Percentiles rank a stretch among this genome's conserved stretches.
These are phyloP conservation scores for Enteromius radiatus DNA, from an alignment of 2,797 vertebrate species.

Conservation along the genomic window DNA sequence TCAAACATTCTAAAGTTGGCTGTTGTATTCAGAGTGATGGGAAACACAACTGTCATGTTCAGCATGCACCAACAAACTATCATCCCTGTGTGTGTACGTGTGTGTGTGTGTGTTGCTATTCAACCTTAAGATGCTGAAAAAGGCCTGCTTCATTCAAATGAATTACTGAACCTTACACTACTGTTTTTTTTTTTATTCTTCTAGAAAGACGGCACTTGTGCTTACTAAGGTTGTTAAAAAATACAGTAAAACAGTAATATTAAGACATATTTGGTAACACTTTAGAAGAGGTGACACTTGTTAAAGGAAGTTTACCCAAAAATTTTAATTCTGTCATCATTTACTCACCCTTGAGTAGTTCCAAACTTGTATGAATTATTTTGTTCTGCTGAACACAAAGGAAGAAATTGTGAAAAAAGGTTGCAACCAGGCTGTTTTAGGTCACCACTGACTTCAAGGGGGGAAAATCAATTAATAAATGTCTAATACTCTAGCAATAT, in stretches of 20 bases:
- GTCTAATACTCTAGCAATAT: too few species aligned
- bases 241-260: background rate
- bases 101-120: background rate
- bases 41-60: slow-evolving; percentile 7
- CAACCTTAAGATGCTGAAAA: background rate
- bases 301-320: too few species aligned
- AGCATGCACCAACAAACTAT: background rate
- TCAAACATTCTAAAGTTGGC: background rate
- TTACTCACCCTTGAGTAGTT: too few species aligned
- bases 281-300: too few species aligned
- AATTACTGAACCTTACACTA: background rate
- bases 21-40: background rate
- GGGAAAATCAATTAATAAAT: too few species aligned
- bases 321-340: too few species aligned
- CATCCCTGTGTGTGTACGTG: too few species aligned
- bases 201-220: background rate
- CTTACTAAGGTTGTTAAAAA: background rate
- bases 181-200: background rate
- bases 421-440: too few species aligned
- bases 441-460: too few species aligned
- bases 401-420: too few species aligned
- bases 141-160: background rate
- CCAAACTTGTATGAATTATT: too few species aligned
- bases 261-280: background rate
- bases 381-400: too few species aligned